A percentile compares a stretch with the other conserved stretches of the same genome.
Conservation (phyloP, 2,113 vertebrate species). For the Eurystomus gularis region DNA sequence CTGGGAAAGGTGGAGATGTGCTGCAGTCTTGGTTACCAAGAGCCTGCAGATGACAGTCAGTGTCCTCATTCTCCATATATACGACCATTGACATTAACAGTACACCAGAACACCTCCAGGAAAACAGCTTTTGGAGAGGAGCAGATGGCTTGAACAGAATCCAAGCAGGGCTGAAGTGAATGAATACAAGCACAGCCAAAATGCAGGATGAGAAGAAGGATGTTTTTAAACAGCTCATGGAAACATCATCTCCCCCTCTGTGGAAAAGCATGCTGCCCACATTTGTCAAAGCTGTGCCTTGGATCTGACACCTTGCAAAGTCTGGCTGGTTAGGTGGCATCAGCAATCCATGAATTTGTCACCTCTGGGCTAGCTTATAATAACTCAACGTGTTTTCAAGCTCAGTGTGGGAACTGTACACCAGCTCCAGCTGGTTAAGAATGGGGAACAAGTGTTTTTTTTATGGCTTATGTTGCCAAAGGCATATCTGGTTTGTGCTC, state of each 20-base stretch:
- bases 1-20: not conserved
- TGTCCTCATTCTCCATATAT: not conserved
- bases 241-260: not conserved
- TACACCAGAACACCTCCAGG: not conserved
- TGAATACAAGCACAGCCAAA: slow-evolving; percentile 13
- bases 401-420: not conserved
- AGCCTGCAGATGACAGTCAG: not conserved
- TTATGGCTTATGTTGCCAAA: not conserved
- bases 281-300: slow-evolving; percentile 31
- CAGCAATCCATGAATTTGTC: slow-evolving; percentile 23
- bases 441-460: slow-evolving; percentile 3
- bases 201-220: not conserved
- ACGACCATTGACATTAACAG: not conserved
- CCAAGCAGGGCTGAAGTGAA: slow-evolving; percentile 42
- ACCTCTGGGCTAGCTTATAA: slow-evolving; percentile 49
- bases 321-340: slow-evolving; percentile 30
- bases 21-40: not conserved
- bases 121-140: slow-evolving; percentile 26
- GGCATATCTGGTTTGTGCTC: not conserved
- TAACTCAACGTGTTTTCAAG: slow-evolving; percentile 15
- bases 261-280: not conserved
- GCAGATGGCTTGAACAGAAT: slow-evolving; percentile 56
- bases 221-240: not conserved
- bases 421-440: slow-evolving; percentile 27
- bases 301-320: slow-evolving; percentile 42